Conservation (phyloP, 2,113 vertebrate genomes). For the Nesoenas mayeri region DNA sequence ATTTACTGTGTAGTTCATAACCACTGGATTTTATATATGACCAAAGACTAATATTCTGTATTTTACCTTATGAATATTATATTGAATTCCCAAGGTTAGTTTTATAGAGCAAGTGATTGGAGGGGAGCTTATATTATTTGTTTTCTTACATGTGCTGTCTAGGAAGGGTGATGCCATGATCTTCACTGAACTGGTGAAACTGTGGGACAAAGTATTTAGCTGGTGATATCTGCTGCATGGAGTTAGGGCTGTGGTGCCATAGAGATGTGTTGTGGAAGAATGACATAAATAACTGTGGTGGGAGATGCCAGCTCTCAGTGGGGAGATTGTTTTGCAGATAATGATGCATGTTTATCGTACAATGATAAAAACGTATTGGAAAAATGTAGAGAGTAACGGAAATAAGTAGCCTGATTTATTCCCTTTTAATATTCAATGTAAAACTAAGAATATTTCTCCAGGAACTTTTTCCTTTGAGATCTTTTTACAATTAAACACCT, state of each 20-base stretch:
- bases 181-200: background rate
- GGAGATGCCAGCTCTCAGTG: background rate
- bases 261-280: background rate
- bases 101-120: background rate
- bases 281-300: background rate
- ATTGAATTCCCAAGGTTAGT: background rate
- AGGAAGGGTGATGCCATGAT: background rate
- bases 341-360: background rate
- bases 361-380: background rate
- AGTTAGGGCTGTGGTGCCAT: background rate
- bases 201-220: background rate
- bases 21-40: background rate
- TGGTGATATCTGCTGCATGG: background rate
- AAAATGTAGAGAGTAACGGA: background rate
- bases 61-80: background rate
- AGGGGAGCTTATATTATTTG: background rate
- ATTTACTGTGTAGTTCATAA: background rate
- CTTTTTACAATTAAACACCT: background rate
- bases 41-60: background rate
- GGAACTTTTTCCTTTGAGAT: background rate
- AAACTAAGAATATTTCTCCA: background rate
- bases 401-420: background rate
- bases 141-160: background rate
- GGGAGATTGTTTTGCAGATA: conserved; percentile 8
- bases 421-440: background rate